Evolutionary conservation across 2,888 invertebrate genomes (phyloP).

Genomic region (Drosophila ustulata): DNA sequence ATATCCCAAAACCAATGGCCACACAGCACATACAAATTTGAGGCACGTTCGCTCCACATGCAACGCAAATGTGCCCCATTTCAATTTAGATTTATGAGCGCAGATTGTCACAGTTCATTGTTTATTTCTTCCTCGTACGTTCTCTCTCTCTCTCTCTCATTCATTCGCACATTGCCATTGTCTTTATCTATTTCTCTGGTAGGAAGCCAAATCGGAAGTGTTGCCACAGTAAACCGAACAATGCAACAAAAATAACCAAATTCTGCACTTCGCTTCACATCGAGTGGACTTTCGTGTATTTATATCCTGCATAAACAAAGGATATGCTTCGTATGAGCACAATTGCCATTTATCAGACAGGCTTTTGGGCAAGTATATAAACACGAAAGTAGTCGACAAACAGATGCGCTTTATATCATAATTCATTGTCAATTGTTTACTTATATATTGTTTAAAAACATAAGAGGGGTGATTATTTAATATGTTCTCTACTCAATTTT

Average conservation of each 20-base stretch:
- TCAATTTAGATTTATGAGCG: conserved; percentile 71
- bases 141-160: background rate
- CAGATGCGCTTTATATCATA: background rate
- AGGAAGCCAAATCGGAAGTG: conserved; percentile 1
- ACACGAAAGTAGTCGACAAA: background rate
- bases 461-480: no score
- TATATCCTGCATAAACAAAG: conserved; percentile 7
- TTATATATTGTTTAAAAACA: no score
- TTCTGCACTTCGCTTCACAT: background rate
- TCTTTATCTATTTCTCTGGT: background rate
- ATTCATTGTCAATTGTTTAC: background rate
- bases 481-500: no score
- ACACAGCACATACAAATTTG: conserved; percentile 17
- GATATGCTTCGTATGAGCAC: background rate
- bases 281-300: conserved; percentile 1
- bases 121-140: conserved; percentile 16
- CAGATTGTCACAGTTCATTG: conserved; percentile 54
- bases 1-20: conserved; percentile 20
- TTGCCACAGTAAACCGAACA: conserved; percentile 4
- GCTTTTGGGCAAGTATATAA: background rate
- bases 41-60: conserved; percentile 12
- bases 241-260: conserved; percentile 10
- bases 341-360: conserved; percentile 3
- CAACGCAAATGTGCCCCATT: conserved; percentile 59
- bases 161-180: background rate